Evolutionary conservation across 2,797 vertebrate species (phyloP), one percentile per base, ranked within the genome.

Genomic region (Pangasius macronema): DNA sequence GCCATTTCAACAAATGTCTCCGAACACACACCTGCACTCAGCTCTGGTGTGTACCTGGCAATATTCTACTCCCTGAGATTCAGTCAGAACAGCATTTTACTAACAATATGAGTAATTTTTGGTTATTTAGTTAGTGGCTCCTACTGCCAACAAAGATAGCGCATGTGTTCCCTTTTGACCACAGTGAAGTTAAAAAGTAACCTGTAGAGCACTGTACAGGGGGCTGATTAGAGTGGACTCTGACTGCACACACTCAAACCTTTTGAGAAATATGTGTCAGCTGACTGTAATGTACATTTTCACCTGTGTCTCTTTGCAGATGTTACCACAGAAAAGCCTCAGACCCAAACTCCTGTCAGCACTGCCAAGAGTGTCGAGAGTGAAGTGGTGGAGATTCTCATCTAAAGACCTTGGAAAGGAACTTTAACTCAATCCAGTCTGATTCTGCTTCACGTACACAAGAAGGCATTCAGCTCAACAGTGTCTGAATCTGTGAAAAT

Each of bases 301-400:
- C 87, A 51, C 91, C 76, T 85, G 59, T 68, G 90, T 92, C 76
- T 84, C 59, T 70, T 91, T 87, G 55, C 63, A 95, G 96, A 92
- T 55, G 20, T 67, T 75, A 61, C 76, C 0, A 92, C 94, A 87
- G 63, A 53, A 55, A 83, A 83, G 80, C 80, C 33, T 20, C 83
- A 82, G 36, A 89, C 51, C 7, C 89, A 86, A 84, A 89, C 89
- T 20, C 53, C 87, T 0, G 87, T 89, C 83, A 91, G 89, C 87
- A 89, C 89, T n/a, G 85, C 87, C 73, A 93, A 88, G 89, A 92
- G 91, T 81, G 88, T 90, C 2, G 94, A 94, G 2, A 79, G 90
- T 4, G 95, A 95, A 3, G 85, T 94, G 77, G 92, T 97, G 59
- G 96, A 96, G 92, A 96, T 97, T 89, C 95, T 97, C 84, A 96